Base-by-base conservation (phyloP, 1,140 invertebrate species). In the Oppia nitens region DNA sequence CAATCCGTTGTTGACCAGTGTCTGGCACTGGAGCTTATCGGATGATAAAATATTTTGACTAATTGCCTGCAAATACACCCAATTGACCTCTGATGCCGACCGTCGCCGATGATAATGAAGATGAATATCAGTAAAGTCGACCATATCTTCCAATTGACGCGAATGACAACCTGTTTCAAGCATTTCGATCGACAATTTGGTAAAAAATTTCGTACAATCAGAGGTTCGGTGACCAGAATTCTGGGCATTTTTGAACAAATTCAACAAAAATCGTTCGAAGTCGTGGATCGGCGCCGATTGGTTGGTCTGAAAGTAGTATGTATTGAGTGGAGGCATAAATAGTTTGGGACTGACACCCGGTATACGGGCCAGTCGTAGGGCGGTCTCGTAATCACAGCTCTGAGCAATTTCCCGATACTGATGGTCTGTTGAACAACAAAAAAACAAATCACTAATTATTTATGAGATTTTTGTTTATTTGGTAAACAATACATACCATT, bases 331-430 rank as follows among this genome's bases (percentile, higher is more conserved):
- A 14, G 24, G 40, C 23, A 60, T 26, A 52, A 65, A 65, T 25
- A 58, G 49, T 24, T 59, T 48, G 11, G 47, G 20, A 60, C 60
- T 58, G 2, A 49, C 49, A 49, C 53, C 49, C 21, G 29, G 20
- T 9, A 21, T 61, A 58, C 58, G 47, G 17, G 64, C 62, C 27
- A 63, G 48, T 3, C 29, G 25, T 17, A 64, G 23, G 24, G 29
- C 47, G 17, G 49, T 54, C 23, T 52, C 11, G 25, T 40, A 56
- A 59, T 64, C 57, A 56, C 47, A 57, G 14, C 51, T 32, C 53
- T 64, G 55, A 25, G 64, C 54, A 29, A 64, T 61, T 49, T 60
- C 55, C 45, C 28, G 55, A 57, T 27, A 58, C 14, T 64, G 53
- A 49, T 51, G 49, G 26, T 60, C 63, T 63, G 32, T 1, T 29